Base-by-base conservation (phyloP, 2,888 invertebrate genomes). In the Diaphora mendica region DNA sequence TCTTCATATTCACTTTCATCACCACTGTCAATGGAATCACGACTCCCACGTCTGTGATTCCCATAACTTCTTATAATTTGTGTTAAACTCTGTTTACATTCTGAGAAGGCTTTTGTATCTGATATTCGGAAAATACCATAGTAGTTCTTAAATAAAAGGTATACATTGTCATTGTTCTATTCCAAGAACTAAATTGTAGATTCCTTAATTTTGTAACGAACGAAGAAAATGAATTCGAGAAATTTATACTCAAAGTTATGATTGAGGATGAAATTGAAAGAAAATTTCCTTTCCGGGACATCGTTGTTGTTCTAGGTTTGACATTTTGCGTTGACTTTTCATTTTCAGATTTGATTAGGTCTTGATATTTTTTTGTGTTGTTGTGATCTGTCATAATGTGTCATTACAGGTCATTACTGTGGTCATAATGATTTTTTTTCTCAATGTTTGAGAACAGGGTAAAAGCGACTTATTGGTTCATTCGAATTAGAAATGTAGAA, bases 41-140 rank as follows among this genome's bases (percentile, higher is more conserved):
- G 39, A 55, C 55, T 71, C 13, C 65, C 23, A 35, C 71, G 64
- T 51, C 65, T 51, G 13, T 26, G 26, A 39, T 65, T 65, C 30
- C 35, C 55, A 71, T 65, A 70, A 23, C 42, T 70, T 62, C 62
- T 70, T 2, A 30, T 62, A 62, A 62, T 26, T 26, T n/a, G n/a
- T 30, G 4, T 23, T 33, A 59, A 44, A 62, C 13, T 39, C 62
- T 30, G 13, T 11, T 42, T 42, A 62, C 42, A 70, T 42, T 44
- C 20, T 42, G 23, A 30, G 62, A 20, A 62, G 20, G 5, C 70
- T 39, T 23, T 62, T 55, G 4, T 23, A 23, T 62, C 30, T 62
- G 30, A 70, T 55, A 70, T 30, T 42, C n/a, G 20, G 11, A 23
- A 26, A 30, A 30, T 30, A 30, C 20, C 62, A 20, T 26, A 30